A percentile compares a stretch with the other conserved stretches of the same genome.
Evolutionary conservation across 2,113 vertebrate genomes (phyloP).

Genomic region (Marmota monax): DNA sequence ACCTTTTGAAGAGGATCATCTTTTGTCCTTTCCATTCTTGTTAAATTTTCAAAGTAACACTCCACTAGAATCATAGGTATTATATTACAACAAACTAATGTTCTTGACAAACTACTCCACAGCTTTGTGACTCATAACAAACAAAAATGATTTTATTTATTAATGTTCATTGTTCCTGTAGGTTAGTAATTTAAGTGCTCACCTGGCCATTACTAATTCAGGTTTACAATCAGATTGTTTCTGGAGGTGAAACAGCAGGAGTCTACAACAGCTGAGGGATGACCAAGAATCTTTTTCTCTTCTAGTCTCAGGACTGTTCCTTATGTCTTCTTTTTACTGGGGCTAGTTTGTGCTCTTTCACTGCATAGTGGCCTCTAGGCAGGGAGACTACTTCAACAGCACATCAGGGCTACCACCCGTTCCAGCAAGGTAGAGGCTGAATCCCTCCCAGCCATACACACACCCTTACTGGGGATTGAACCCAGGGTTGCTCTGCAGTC

Average conservation of each 20-base stretch:
- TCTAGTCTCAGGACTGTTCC: background rate
- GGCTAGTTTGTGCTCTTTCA: background rate
- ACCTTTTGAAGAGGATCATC: background rate
- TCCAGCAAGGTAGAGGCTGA: background rate
- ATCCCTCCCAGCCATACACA: background rate
- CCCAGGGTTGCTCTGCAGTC: no score
- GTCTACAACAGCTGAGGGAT: background rate
- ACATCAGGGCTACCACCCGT: background rate
- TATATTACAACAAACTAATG: background rate
- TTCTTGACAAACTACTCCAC: background rate
- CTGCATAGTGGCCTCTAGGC: background rate
- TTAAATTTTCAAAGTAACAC: conserved; percentile 31
- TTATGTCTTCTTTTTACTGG: background rate
- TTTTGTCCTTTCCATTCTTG: background rate
- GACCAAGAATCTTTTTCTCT: background rate
- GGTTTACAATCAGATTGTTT: background rate
- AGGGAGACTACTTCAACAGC: background rate
- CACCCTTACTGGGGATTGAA: no score
- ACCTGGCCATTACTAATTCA: background rate
- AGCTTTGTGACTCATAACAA: background rate
- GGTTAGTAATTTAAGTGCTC: background rate
- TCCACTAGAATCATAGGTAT: background rate
- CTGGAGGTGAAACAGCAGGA: background rate
- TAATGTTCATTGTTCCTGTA: background rate
- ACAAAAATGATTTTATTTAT: background rate